Evolutionary conservation across 1,140 invertebrate genomes (phyloP).

Genomic region (Cyclina sinensis): DNA sequence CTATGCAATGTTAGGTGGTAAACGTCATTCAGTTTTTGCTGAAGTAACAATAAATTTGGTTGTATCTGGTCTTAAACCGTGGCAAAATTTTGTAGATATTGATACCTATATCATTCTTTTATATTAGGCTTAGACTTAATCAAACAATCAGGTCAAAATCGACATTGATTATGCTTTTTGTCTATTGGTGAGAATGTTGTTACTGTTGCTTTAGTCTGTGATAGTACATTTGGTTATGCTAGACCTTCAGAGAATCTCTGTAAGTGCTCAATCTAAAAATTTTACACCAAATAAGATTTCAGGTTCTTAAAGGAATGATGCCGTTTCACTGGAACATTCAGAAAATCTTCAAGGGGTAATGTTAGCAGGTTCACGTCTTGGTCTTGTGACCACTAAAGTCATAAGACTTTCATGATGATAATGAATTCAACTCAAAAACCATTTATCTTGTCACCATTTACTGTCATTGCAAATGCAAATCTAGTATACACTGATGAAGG

Average conservation of each 20-base stretch:
- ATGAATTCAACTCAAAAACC: slow-evolving; percentile 51
- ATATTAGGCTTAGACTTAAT: slow-evolving; percentile 69
- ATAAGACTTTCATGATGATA: slow-evolving; percentile 36
- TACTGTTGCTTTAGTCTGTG: slow-evolving; percentile 1
- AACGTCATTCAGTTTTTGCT: slow-evolving; percentile 20
- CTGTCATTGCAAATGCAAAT: slow-evolving; percentile 10
- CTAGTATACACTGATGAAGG: not conserved
- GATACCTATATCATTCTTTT: slow-evolving; percentile 64
- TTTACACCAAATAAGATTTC: slow-evolving; percentile 35
- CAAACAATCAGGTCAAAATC: slow-evolving; percentile 38
- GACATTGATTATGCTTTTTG: slow-evolving; percentile 49
- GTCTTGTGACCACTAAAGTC: slow-evolving; percentile 48
- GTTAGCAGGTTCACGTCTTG: slow-evolving; percentile 47
- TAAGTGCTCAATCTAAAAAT: slow-evolving; percentile 55
- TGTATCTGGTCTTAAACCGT: not conserved
- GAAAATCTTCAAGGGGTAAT: slow-evolving; percentile 10
- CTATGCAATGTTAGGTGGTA: slow-evolving; percentile 6
- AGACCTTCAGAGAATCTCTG: not conserved
- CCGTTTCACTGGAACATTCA: slow-evolving; percentile 63
- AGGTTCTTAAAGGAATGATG: slow-evolving; percentile 22
- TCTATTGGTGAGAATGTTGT: slow-evolving; percentile 16
- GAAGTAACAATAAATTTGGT: not conserved
- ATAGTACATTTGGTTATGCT: slow-evolving; percentile 57
- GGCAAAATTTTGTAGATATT: slow-evolving; percentile 38
- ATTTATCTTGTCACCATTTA: not conserved